Percentiles rank a stretch among this genome's conserved stretches.
phyloP scores from a whole-genome alignment of 2,888 invertebrate species.

The Drosophila infuscata region DNA sequence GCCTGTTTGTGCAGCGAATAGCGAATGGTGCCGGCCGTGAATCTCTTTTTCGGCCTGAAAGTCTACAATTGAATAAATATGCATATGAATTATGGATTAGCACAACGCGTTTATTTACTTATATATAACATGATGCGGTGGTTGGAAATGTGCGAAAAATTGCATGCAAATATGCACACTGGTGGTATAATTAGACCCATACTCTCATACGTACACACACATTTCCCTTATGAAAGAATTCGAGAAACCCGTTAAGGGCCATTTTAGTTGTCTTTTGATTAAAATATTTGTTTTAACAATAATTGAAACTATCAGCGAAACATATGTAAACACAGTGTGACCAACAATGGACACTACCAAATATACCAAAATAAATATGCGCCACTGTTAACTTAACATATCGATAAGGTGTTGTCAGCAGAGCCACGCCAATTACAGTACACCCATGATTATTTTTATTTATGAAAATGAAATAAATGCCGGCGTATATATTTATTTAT shows the following conservation, averaged over 20 bases:
- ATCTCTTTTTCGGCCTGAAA: conserved; percentile 94
- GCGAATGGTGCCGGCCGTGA: conserved; percentile 93
- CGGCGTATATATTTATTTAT: too few species aligned
- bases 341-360: conserved; percentile 13
- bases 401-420: neutral
- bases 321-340: conserved; percentile 45
- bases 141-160: conserved; percentile 7
- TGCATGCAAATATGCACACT: neutral
- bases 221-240: conserved; percentile 92
- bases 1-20: conserved; percentile 95
- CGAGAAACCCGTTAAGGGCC: conserved; percentile 90
- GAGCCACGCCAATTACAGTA: neutral
- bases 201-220: conserved; percentile 84
- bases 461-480: neutral
- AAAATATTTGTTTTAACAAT: conserved; percentile 13
- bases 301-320: conserved; percentile 24
- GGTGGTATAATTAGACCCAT: neutral
- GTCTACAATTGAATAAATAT: conserved; percentile 87
- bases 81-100: neutral
- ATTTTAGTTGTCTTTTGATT: conserved; percentile 81
- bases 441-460: neutral
- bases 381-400: neutral
- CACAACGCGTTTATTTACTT: neutral
- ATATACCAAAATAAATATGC: conserved; percentile 8
- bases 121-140: conserved; percentile 10